Percentiles rank a stretch among this genome's conserved stretches.
Evolutionary conservation across 53 echinoderm and acorn worm species (phyloP).

Genomic region (Crossaster papposus): DNA sequence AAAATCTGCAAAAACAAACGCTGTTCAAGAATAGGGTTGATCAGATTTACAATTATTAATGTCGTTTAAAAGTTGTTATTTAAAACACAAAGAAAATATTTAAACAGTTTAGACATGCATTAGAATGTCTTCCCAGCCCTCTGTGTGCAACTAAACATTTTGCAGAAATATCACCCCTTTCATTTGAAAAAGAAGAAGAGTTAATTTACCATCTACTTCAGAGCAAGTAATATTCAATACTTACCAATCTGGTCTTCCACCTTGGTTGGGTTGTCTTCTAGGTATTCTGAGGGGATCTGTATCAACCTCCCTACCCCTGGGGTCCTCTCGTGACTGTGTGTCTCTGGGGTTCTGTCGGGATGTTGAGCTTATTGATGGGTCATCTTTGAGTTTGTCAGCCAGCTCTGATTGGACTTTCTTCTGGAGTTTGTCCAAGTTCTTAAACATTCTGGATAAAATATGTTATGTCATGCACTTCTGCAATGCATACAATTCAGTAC

Average conservation of each 20-base stretch:
- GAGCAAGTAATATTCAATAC: background rate
- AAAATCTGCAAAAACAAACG: no score
- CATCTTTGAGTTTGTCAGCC: conserved; percentile 52
- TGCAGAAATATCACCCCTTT: background rate
- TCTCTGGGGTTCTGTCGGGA: conserved; percentile 35
- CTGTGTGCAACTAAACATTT: no score
- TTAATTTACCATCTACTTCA: background rate
- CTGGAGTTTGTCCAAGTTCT: conserved; percentile 67
- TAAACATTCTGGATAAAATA: conserved; percentile 63
- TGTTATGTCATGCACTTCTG: no score
- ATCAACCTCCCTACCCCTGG: conserved; percentile 42
- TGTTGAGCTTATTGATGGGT: conserved; percentile 13
- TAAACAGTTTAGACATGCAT: no score
- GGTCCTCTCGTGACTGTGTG: conserved; percentile 42
- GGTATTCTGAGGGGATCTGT: conserved; percentile 85
- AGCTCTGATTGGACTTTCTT: conserved; percentile 64
- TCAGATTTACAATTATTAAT: no score
- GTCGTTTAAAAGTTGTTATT: no score
- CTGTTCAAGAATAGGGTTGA: no score
- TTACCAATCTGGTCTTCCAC: conserved; percentile 77
- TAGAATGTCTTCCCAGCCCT: no score
- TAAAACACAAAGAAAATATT: no score
- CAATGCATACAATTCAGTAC: no score
- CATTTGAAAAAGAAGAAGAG: background rate
- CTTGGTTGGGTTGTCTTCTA: conserved; percentile 63